Percentiles rank a stretch among this genome's conserved stretches.
phyloP scores from a whole-genome alignment of 2,888 invertebrate genomes.

The Zelleria hepariella region DNA sequence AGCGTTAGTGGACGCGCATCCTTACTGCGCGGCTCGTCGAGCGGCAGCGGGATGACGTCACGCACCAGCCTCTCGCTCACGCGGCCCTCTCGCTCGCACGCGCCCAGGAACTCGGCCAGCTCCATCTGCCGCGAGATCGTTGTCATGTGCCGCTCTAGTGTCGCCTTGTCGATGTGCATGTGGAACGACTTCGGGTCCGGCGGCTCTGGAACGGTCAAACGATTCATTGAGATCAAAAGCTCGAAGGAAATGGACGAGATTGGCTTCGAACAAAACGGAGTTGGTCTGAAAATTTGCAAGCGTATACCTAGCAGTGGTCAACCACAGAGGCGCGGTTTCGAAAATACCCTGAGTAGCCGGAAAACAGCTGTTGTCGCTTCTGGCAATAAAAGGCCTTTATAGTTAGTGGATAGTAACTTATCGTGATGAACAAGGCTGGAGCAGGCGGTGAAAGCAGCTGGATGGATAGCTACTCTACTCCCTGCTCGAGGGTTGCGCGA shows the following conservation, averaged over 20 bases:
- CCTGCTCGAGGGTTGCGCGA: background rate
- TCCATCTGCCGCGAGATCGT: conserved; percentile 87
- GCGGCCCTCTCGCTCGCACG: conserved; percentile 72
- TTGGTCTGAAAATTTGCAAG: background rate
- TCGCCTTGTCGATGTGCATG: conserved; percentile 78
- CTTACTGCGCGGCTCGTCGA: conserved; percentile 22
- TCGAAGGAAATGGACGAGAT: too few relatives aligned
- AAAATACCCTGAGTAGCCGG: too few relatives aligned
- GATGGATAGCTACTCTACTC: background rate
- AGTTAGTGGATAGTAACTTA: too few relatives aligned
- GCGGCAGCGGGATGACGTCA: conserved; percentile 44
- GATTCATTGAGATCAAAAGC: too few relatives aligned
- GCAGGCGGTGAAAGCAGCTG: background rate
- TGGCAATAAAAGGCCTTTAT: too few relatives aligned
- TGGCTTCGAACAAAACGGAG: background rate
- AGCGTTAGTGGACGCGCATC: conserved; percentile 75
- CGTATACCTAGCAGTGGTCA: too few relatives aligned
- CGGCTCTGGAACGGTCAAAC: conserved; percentile 33
- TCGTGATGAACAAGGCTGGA: too few relatives aligned
- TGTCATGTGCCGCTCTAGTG: conserved; percentile 83
- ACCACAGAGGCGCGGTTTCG: too few relatives aligned
- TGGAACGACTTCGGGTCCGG: conserved; percentile 71
- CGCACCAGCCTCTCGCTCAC: conserved; percentile 47
- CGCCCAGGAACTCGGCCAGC: conserved; percentile 79
- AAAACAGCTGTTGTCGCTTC: too few relatives aligned